Percentiles rank a stretch among this genome's conserved stretches.
Evolutionary conservation across 1,140 invertebrate genomes (phyloP).

Genomic region (Pseudomyrmex sp.): DNA sequence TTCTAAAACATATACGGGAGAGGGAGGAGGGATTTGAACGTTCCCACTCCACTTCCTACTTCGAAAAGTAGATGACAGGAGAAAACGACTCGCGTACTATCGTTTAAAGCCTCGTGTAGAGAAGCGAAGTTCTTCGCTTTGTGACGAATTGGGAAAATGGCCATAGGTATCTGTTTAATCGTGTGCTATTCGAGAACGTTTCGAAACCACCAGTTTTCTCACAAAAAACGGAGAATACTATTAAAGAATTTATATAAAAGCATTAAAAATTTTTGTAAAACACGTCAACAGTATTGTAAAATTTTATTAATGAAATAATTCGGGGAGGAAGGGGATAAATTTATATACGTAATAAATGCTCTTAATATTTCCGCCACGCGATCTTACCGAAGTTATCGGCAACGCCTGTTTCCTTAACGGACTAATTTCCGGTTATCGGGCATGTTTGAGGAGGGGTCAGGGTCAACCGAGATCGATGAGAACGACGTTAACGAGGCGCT

Average conservation of each 20-base stretch:
- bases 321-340: not conserved
- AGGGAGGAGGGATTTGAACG: conserved; percentile 23
- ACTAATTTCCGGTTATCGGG: conserved; percentile 56
- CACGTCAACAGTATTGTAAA: too few species aligned
- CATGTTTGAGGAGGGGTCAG: conserved; percentile 51
- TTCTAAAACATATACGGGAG: conserved; percentile 39
- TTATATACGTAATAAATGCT: conserved; percentile 1
- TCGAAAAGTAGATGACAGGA: conserved; percentile 70
- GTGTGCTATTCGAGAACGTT: conserved; percentile 4
- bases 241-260: not conserved
- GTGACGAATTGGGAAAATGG: conserved; percentile 1
- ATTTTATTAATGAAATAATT: not conserved
- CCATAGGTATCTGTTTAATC: conserved; percentile 27
- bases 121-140: conserved; percentile 52
- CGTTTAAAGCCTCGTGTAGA: conserved; percentile 65
- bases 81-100: conserved; percentile 65
- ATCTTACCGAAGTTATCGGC: not conserved
- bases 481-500: conserved; percentile 49
- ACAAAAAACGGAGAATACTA: too few species aligned
- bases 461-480: conserved; percentile 56
- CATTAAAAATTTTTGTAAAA: conserved; percentile 18
- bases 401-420: conserved; percentile 51
- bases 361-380: conserved; percentile 16
- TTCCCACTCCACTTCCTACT: not conserved
- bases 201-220: not conserved